Base-by-base conservation (phyloP, 2,888 invertebrate genomes). In the Margaritifera margaritifera region DNA sequence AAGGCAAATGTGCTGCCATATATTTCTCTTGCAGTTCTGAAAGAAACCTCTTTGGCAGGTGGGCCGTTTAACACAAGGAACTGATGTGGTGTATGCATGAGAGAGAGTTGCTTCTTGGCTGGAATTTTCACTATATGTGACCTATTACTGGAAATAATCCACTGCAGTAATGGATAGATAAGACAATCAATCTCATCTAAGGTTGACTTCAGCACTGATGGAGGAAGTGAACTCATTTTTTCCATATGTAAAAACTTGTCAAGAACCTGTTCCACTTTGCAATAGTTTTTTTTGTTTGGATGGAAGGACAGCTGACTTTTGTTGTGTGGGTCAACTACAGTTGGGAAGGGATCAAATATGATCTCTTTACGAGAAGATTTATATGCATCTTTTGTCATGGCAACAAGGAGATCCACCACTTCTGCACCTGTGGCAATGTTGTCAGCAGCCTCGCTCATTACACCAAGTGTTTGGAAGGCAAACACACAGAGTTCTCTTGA, bases 141-240 rank as follows among this genome's bases (percentile, higher is more conserved):
- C 54, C 86, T 79, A 68, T 88, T 88, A 74, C 88, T 88, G 27
- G 83, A 79, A 42, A 88, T 86, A 22, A 88, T 85, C 88, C 88
- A 88, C 69, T 85, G 85, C 52, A 88, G 74, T n/a, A 88, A 74
- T 4, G 88, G 87, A 65, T 85, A 88, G 6, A 84, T 80, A 8
- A 85, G 70, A 6, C 63, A 68, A 66, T 87, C 75, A 8, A 56
- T 60, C 2, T 64, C 60, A 66, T 86, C 84, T 64, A 88, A 64
- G n/a, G 75, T 69, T 62, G 74, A 74, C 66, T 83, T 82, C 52
- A 88, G 74, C 15, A 81, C 71, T 6, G 72, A 53, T 4, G 73
- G 71, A 6, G 72, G 64, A 27, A 79, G 62, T 31, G 62, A 58
- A 19, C 77, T 67, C 84, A 87, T 85, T n/a, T 80, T 74, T 8